Base-by-base conservation (phyloP, 2,888 invertebrate genomes). In the Brenthis hecate region DNA sequence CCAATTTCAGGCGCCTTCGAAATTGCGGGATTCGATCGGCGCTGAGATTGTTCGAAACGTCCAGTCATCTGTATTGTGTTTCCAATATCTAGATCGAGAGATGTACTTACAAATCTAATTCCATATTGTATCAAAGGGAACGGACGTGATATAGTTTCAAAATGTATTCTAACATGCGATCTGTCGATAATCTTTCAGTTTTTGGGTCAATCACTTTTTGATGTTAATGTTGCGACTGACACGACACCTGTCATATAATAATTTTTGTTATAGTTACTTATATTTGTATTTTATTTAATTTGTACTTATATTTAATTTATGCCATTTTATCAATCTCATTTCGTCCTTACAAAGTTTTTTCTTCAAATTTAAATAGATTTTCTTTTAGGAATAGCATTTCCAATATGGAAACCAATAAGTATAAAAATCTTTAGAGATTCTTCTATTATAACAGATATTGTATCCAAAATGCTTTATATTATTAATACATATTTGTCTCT, bases 151-250 rank as follows among this genome's bases (percentile, higher is more conserved):
- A 65, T 36, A 63, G 51, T 54, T 50, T 53, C 36, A 11, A 53
- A 72, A 66, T 72, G 67, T 63, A 58, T 62, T 67, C 53, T 23
- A 68, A 64, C 74, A 75, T 73, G 74, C 74, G 55, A 75, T 70
- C 65, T 68, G 64, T 72, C 73, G 72, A 75, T 75, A 75, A 74
- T 72, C 66, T 69, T 65, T 60, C 50, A 56, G 70, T 68, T 66
- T 43, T 70, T 65, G 68, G 72, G 70, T 72, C 70, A 70, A 70
- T 70, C 48, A 72, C 68, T 70, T 66, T 70, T 68, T 68, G 64
- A 72, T 70, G 72, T 62, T 72, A 70, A 71, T 72, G 58, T 65
- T 62, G 68, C 58, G 64, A 56, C 65, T 16, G 62, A 51, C 68
- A 66, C 67, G 65, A 64, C 64, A 68, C 69, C 62, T 65, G 8